Base-by-base conservation (phyloP, 2,888 invertebrate species). In the Peribatodes rhomboidaria region DNA sequence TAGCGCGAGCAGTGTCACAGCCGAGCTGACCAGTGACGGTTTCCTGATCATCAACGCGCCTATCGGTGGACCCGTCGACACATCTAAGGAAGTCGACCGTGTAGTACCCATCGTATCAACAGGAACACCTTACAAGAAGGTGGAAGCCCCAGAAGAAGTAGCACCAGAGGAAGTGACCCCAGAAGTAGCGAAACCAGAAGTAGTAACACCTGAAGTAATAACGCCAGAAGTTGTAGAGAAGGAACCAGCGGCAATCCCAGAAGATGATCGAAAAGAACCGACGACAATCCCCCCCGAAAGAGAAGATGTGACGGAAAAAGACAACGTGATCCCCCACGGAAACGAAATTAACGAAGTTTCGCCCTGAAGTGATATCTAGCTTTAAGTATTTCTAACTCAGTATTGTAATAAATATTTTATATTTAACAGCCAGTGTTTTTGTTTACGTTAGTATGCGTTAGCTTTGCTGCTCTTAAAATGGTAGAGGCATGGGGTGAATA, bases 371-470 rank as follows among this genome's bases (percentile, higher is more conserved):
- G 90, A 91, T 90, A 87, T 27, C 27, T 67, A 86, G 86, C 77
- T 69, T 71, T 90, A 87, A 86, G 85, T 80, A 82, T 85, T 83
- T 85, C 83, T 87, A 85, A 85, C 77, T 77, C 85, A 87, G 87
- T 89, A 90, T 88, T 89, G 77, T 88, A 92, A 92, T 91, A 92
- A 92, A 92, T 85, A 85, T 87, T 88, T 86, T 83, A 79, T 80
- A 81, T 79, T 78, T 65, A 76, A 77, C 78, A 68, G 64, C 49
- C 68, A 80, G 84, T 85, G 86, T 87, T 88, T 86, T 82, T 80
- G 65, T 67, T 77, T 57, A 74, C 78, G 73, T 80, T 74, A 72
- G 82, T 77, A 83, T 83, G 84, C 82, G 76, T 72, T 61, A 68
- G 76, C 78, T 18, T 6, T 7, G 78, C 68, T 60, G 70, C 69